These are phyloP conservation scores for Drosophila asahinai DNA, from an alignment of 1,140 invertebrate species.

Conservation along the genomic window DNA sequence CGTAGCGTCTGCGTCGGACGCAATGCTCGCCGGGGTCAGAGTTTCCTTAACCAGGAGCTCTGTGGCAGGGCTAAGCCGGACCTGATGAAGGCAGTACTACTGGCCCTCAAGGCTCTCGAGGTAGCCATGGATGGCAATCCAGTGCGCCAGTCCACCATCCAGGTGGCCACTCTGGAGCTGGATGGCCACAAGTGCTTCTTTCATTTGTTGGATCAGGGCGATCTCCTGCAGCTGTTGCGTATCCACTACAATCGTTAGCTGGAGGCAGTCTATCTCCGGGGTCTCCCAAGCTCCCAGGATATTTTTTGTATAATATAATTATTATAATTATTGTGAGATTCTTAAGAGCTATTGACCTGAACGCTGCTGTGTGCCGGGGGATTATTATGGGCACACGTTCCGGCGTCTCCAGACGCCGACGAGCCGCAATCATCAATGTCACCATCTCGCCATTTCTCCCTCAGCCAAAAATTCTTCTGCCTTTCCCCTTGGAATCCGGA, in stretches of 20 bases:
- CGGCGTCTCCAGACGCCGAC: conserved; percentile 72
- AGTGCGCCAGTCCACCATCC: conserved; percentile 96
- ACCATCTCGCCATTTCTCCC: conserved; percentile 27
- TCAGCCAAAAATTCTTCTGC: background rate
- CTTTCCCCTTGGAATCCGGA: background rate
- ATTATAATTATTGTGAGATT: background rate
- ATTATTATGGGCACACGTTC: conserved; percentile 81
- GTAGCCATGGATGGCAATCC: conserved; percentile 99
- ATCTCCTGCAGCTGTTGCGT: conserved; percentile 90
- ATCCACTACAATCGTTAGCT: no score
- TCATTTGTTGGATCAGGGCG: conserved; percentile 90
- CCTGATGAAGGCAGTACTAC: conserved; percentile 89
- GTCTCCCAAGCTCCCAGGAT: background rate
- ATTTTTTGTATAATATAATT: background rate
- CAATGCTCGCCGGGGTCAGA: conserved; percentile 95
- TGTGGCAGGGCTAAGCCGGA: conserved; percentile 92
- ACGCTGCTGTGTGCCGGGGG: conserved; percentile 27
- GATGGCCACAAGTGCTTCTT: conserved; percentile 93
- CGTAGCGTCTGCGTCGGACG: conserved; percentile 99
- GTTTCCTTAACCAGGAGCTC: conserved; percentile 98
- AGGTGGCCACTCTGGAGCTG: conserved; percentile 95
- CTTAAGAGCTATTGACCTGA: background rate
- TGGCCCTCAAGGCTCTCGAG: conserved; percentile 98
- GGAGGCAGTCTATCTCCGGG: no score
- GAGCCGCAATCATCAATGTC: conserved; percentile 80